Conservation (phyloP, 2,888 invertebrate species). For the Andrena trimmerana region DNA sequence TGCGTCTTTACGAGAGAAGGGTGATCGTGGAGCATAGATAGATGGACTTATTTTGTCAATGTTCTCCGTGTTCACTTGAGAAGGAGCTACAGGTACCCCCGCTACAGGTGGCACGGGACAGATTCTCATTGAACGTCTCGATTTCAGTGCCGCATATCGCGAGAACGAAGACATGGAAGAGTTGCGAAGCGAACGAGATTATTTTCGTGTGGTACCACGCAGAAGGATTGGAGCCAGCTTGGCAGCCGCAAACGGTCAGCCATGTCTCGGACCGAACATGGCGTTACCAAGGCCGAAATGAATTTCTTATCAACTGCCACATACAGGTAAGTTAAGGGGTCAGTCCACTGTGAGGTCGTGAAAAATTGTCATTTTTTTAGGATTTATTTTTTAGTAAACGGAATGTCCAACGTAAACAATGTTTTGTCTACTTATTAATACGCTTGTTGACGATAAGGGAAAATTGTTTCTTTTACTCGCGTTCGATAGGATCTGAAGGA, state of each 20-base stretch:
- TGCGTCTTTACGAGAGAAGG: no score
- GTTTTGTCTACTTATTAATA: no score
- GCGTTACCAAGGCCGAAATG: conserved; percentile 91
- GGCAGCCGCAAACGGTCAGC: conserved; percentile 88
- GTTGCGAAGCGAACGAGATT: conserved; percentile 90
- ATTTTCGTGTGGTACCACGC: conserved; percentile 95
- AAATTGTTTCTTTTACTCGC: not conserved
- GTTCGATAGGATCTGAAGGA: no score
- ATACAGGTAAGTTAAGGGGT: conserved; percentile 87
- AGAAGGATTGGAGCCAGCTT: conserved; percentile 89
- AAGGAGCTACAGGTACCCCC: not conserved
- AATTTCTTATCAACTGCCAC: conserved; percentile 91
- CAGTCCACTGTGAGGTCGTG: no score
- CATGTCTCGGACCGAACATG: conserved; percentile 87
- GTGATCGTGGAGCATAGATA: no score
- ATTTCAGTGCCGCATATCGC: conserved; percentile 89
- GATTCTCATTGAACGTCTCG: not conserved
- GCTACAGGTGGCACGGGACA: not conserved
- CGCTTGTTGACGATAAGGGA: no score
- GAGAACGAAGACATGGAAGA: conserved; percentile 89
- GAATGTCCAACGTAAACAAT: no score
- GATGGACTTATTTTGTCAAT: no score
- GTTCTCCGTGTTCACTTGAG: no score
- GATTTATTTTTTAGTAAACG: no score
- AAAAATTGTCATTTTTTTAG: no score